Conservation (phyloP, 2,113 vertebrate species). For the Plecturocebus donacophilus region DNA sequence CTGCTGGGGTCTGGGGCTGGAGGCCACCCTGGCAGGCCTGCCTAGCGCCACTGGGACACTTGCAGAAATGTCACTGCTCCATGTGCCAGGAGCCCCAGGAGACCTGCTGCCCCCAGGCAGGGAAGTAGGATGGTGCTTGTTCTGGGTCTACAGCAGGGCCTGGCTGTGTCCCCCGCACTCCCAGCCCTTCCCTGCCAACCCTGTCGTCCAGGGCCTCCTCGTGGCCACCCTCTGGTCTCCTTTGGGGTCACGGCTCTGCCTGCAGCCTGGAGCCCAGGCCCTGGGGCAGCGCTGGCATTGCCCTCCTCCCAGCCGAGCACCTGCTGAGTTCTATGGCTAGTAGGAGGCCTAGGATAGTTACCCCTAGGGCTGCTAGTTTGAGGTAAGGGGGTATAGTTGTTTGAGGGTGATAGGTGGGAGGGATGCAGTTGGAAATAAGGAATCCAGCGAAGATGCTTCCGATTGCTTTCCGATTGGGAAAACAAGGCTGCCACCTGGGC, state of each 20-base stretch:
- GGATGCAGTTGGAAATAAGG: too few relatives aligned
- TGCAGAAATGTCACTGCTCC: not conserved
- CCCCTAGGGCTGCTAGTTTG: too few relatives aligned
- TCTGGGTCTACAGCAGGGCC: fast-evolving
- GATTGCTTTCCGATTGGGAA: not conserved
- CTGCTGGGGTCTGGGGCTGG: not conserved
- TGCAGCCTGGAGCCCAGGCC: not conserved
- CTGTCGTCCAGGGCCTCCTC: fast-evolving
- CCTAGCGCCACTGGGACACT: fast-evolving
- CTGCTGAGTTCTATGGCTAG: too few relatives aligned
- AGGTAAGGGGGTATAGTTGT: too few relatives aligned
- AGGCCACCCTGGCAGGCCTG: not conserved
- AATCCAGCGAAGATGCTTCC: too few relatives aligned
- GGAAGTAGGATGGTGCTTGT: too few relatives aligned
- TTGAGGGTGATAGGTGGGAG: too few relatives aligned
- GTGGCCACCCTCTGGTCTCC: not conserved
- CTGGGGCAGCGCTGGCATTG: not conserved
- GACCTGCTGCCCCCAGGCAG: not conserved
- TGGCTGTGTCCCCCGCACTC: fast-evolving
- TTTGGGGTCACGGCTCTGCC: not conserved
- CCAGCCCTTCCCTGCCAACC: not conserved
- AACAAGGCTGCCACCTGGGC: not conserved
- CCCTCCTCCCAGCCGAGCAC: not conserved
- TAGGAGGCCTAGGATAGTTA: too few relatives aligned
- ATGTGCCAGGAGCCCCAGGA: not conserved